A percentile compares a stretch with the other conserved stretches of the same genome.
phyloP scores from a whole-genome alignment of 2,888 invertebrate genomes.

The Hyalella azteca region DNA sequence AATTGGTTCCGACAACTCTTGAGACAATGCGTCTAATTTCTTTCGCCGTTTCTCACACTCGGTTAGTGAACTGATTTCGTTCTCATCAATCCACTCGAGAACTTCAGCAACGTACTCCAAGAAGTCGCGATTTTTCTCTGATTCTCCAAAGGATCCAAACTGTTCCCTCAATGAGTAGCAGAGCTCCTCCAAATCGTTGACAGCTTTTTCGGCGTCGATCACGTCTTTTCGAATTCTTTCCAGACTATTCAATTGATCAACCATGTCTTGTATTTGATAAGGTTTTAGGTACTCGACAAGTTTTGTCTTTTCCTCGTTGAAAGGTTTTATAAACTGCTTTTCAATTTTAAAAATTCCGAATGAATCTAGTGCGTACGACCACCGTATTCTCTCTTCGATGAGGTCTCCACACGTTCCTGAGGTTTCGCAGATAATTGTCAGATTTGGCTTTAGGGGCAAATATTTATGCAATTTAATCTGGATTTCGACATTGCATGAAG shows the following conservation, averaged over 20 bases:
- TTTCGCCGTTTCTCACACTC: not conserved
- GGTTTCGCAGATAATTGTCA: not conserved
- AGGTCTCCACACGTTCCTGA: not conserved
- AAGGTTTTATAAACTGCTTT: not conserved
- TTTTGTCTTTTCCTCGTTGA: not conserved
- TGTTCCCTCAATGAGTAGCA: not conserved
- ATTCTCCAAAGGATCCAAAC: not conserved
- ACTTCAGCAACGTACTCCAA: not conserved
- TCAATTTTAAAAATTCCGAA: not conserved
- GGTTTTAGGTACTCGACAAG: not conserved
- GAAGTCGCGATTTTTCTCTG: not conserved
- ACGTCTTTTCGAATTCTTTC: not conserved
- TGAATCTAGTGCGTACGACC: not conserved
- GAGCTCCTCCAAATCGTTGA: not conserved
- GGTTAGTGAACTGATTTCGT: not conserved
- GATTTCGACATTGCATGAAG: not conserved
- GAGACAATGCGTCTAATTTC: too few relatives aligned
- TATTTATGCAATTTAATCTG: not conserved
- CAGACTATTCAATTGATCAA: not conserved
- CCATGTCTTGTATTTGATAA: not conserved
- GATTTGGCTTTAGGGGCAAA: not conserved
- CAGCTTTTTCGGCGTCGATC: not conserved
- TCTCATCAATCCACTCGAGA: not conserved
- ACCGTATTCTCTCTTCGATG: not conserved
- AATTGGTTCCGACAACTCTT: too few relatives aligned